A percentile compares a stretch with the other conserved stretches of the same genome.
phyloP scores from a whole-genome alignment of 2,113 vertebrate genomes.

The Thunnus thynnus region DNA sequence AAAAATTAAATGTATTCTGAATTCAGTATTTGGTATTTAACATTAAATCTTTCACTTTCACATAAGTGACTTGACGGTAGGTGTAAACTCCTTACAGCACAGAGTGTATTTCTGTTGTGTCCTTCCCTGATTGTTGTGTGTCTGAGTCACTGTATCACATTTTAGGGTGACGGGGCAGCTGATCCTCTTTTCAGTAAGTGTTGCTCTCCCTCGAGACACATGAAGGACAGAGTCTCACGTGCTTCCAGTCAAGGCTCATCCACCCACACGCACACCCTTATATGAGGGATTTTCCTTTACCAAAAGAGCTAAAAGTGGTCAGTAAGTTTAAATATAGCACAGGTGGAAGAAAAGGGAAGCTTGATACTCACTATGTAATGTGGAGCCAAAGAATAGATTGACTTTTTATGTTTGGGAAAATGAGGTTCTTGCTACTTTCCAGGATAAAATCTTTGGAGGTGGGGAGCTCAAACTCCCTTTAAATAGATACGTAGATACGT shows the following conservation, averaged over 20 bases:
- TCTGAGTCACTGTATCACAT: slow-evolving; percentile 34
- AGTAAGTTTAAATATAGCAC: slow-evolving; percentile 53
- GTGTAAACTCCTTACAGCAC: not conserved
- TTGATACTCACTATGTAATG: not conserved
- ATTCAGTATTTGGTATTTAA: not conserved
- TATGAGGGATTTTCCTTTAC: slow-evolving; percentile 25
- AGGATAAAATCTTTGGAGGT: not conserved
- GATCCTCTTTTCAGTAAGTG: slow-evolving; percentile 44
- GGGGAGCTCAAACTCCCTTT: not conserved
- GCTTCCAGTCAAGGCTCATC: slow-evolving; percentile 25
- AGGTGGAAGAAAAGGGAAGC: not conserved
- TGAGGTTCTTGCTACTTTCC: not conserved
- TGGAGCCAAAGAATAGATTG: not conserved
- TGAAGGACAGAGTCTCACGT: slow-evolving; percentile 14
- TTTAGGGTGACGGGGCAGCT: slow-evolving; percentile 42
- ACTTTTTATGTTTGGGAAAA: slow-evolving; percentile 2
- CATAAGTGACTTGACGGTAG: not conserved
- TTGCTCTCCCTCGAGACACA: slow-evolving; percentile 25
- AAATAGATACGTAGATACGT: not conserved
- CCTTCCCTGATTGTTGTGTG: slow-evolving; percentile 6
- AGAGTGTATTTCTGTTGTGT: slow-evolving; percentile 1
- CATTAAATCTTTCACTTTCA: too few relatives aligned
- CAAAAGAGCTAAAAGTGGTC: slow-evolving; percentile 39
- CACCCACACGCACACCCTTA: not conserved
- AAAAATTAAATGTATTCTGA: too few relatives aligned